A percentile compares a stretch with the other conserved stretches of the same genome.
Conservation (phyloP, 2,888 invertebrate genomes). For the Patella ulyssiponensis region DNA sequence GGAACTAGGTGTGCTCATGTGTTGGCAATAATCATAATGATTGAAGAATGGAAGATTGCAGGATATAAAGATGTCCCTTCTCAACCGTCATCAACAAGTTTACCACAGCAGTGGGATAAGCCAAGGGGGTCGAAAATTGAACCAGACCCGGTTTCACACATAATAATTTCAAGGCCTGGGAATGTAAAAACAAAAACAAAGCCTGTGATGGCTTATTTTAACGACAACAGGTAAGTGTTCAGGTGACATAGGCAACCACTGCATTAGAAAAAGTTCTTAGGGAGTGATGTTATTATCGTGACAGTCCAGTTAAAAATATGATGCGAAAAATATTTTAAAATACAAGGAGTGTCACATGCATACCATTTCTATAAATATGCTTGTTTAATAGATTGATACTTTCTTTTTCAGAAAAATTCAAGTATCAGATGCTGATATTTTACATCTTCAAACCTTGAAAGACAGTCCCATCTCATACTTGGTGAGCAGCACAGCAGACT, state of each 20-base stretch:
- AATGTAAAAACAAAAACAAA: background rate
- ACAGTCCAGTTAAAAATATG: too few species aligned
- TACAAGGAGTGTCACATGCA: too few species aligned
- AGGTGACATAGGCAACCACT: too few species aligned
- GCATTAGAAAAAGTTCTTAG: too few species aligned
- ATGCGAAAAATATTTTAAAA: too few species aligned
- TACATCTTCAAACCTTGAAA: background rate
- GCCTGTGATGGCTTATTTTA: background rate
- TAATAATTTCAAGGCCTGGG: background rate
- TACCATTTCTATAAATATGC: too few species aligned
- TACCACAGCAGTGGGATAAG: background rate
- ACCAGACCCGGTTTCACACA: background rate
- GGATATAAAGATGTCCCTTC: background rate
- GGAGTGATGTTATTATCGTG: too few species aligned
- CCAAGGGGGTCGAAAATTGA: background rate
- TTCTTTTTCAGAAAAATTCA: background rate
- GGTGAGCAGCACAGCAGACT: background rate
- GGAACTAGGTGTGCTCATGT: constrained; percentile 3
- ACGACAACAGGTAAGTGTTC: background rate
- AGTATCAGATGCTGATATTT: background rate
- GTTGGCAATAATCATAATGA: background rate
- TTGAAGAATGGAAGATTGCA: background rate
- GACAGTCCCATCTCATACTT: background rate
- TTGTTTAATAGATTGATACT: too few species aligned
- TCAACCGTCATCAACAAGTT: background rate